Evolutionary conservation across 2,797 vertebrate species (phyloP).

Genomic region (Pseudomugil gertrudae): DNA sequence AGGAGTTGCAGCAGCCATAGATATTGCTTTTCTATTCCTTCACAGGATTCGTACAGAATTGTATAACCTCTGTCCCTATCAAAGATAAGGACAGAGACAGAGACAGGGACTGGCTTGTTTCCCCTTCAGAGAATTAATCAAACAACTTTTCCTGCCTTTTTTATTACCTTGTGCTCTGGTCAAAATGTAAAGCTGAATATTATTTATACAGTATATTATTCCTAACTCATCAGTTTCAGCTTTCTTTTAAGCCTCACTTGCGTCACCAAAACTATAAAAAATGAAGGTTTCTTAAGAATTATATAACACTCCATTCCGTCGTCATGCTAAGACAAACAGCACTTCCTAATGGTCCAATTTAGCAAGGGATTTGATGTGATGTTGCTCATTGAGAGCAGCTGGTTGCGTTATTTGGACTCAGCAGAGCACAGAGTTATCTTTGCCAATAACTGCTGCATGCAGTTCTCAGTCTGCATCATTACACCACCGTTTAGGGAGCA

Average conservation of each 20-base stretch:
- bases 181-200: neutral
- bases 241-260: neutral
- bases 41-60: neutral
- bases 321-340: constrained; percentile 34
- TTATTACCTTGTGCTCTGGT: neutral
- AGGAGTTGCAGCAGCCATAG: neutral
- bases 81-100: neutral
- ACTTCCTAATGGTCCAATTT: constrained; percentile 37
- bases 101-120: too few species aligned
- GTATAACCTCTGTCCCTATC: neutral
- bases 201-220: neutral
- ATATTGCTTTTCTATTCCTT: neutral
- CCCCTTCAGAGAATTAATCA: neutral
- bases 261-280: neutral
- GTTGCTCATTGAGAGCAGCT: constrained; percentile 49
- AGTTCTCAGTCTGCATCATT: constrained; percentile 65
- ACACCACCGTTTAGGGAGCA: constrained; percentile 49
- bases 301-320: neutral
- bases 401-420: constrained; percentile 56
- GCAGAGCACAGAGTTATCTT: constrained; percentile 52
- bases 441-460: constrained; percentile 51
- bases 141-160: neutral
- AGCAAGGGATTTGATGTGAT: constrained; percentile 50
- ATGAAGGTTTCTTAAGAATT: neutral
- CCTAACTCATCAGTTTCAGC: neutral